Conservation (phyloP, 2,888 invertebrate species). For the Sphaeridia pumilis region DNA sequence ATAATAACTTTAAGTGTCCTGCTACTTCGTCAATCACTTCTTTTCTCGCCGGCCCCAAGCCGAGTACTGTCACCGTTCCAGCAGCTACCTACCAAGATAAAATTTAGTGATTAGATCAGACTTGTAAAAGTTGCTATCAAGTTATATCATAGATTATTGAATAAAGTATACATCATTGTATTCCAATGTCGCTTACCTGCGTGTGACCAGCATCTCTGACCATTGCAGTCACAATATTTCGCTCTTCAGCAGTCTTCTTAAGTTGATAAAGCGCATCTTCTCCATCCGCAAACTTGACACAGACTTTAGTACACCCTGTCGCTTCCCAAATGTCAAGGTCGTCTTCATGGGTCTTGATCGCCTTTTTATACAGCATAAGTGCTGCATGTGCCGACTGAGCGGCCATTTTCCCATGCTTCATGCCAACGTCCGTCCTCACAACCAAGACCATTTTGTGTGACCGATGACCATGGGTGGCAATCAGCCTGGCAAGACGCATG, state of each 20-base stretch:
- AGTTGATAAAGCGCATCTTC: conserved; percentile 60
- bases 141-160: background rate
- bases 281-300: conserved; percentile 59
- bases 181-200: conserved; percentile 20
- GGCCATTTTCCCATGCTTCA: conserved; percentile 91
- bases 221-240: conserved; percentile 58
- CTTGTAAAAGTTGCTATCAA: background rate
- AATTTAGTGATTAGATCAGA: background rate
- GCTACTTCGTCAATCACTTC: conserved; percentile 67
- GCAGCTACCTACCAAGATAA: conserved; percentile 60
- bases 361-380: conserved; percentile 68
- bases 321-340: conserved; percentile 55
- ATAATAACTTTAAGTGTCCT: conserved; percentile 75
- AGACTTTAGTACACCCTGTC: conserved; percentile 76
- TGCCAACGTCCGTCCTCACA: conserved; percentile 77
- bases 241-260: conserved; percentile 53
- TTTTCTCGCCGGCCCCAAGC: conserved; percentile 80
- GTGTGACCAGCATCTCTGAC: conserved; percentile 88
- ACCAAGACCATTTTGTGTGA: conserved; percentile 66
- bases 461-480: conserved; percentile 21
- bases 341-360: conserved; percentile 50
- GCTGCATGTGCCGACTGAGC: conserved; percentile 83
- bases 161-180: background rate
- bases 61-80: conserved; percentile 79
- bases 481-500: conserved; percentile 20